Conservation (phyloP, 2,797 vertebrate species). For the Girardinus metallicus region DNA sequence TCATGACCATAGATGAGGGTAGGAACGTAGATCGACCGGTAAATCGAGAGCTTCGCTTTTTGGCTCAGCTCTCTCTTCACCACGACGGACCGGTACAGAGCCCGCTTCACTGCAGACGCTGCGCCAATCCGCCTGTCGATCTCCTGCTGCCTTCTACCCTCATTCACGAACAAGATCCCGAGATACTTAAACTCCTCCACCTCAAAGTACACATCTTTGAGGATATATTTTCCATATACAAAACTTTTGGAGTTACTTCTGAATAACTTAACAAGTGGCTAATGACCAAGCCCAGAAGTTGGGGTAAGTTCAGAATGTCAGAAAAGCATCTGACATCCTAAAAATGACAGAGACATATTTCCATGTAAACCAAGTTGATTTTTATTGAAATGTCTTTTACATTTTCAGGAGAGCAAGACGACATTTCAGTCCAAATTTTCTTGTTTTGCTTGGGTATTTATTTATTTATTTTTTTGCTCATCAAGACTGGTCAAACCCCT, state of each 20-base stretch:
- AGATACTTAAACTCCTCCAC: too few relatives aligned
- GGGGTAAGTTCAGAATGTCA: neutral
- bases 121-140: too few relatives aligned
- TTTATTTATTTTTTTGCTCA: conserved; percentile 25
- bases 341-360: conserved; percentile 16
- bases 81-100: too few relatives aligned
- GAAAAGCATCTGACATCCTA: neutral
- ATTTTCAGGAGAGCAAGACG: conserved; percentile 75
- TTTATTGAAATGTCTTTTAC: conserved; percentile 87
- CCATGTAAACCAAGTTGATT: conserved; percentile 74
- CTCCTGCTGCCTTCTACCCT: too few relatives aligned
- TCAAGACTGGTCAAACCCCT: conserved; percentile 52
- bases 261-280: neutral
- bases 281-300: neutral
- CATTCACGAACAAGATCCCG: too few relatives aligned
- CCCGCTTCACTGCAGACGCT: too few relatives aligned
- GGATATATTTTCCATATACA: too few relatives aligned
- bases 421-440: conserved; percentile 64
- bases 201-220: neutral
- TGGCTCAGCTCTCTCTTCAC: too few relatives aligned
- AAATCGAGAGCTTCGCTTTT: too few relatives aligned
- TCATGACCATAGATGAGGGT: too few relatives aligned
- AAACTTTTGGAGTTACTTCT: neutral
- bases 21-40: too few relatives aligned
- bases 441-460: conserved; percentile 22